Evolutionary conservation across 1,140 invertebrate species (phyloP).

Genomic region (Macrocentrus cingulum): DNA sequence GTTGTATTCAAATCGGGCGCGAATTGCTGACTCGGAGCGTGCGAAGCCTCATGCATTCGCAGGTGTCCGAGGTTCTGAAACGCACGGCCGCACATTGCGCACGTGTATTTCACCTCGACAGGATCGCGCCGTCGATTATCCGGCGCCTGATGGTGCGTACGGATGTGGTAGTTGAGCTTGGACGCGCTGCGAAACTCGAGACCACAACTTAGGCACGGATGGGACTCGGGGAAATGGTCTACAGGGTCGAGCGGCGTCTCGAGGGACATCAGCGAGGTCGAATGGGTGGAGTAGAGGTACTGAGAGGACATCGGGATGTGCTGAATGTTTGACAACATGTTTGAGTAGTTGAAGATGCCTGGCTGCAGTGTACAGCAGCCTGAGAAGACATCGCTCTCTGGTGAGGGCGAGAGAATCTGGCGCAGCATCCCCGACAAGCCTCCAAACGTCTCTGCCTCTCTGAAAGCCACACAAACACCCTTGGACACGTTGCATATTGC

Average conservation of each 20-base stretch:
- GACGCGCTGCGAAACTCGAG: conserved; percentile 47
- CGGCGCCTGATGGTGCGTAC: conserved; percentile 43
- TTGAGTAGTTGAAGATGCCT: conserved; percentile 44
- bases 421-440: conserved; percentile 57
- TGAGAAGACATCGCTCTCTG: conserved; percentile 41
- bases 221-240: conserved; percentile 47
- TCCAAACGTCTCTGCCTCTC: conserved; percentile 54
- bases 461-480: conserved; percentile 56
- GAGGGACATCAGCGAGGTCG: conserved; percentile 28
- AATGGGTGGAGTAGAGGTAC: conserved; percentile 22
- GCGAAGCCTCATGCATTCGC: conserved; percentile 48
- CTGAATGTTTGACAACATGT: conserved; percentile 45
- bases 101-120: conserved; percentile 42
- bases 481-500: conserved; percentile 15
- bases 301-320: conserved; percentile 30
- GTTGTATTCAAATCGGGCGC: too few species aligned
- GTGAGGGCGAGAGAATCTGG: conserved; percentile 55
- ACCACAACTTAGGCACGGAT: conserved; percentile 50
- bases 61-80: conserved; percentile 48
- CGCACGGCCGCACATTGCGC: conserved; percentile 44
- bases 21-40: conserved; percentile 26
- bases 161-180: conserved; percentile 53
- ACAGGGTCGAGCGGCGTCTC: conserved; percentile 29
- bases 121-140: conserved; percentile 29
- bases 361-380: conserved; percentile 45